A percentile compares a stretch with the other conserved stretches of the same genome.
Evolutionary conservation across 37 sponge, comb jelly and placozoan species (phyloP).

Genomic region (Chondrosia reniformis): DNA sequence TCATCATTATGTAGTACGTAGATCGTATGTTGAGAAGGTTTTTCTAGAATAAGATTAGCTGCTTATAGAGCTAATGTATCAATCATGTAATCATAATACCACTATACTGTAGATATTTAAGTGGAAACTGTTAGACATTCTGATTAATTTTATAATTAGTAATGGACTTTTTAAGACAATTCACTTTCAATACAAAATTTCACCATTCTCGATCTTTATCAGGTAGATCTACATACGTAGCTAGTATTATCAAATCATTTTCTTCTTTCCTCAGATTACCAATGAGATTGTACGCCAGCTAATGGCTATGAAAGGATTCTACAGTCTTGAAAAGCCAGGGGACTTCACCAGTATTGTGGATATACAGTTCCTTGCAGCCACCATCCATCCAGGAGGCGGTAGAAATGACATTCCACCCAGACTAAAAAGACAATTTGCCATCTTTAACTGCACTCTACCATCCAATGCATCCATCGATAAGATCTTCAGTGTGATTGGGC

Average conservation of each 20-base stretch:
- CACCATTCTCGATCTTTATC: no score
- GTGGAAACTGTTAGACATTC: no score
- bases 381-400: slow-evolving; percentile 99
- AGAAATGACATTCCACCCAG: slow-evolving; percentile 96
- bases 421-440: slow-evolving; percentile 92
- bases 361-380: slow-evolving; percentile 93
- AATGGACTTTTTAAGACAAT: no score
- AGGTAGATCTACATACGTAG: no score
- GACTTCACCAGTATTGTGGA: slow-evolving; percentile 97
- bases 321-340: slow-evolving; percentile 98
- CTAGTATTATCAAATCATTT: not conserved
- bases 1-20: no score
- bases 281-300: slow-evolving; percentile 97
- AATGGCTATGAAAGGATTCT: slow-evolving; percentile 97
- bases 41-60: no score
- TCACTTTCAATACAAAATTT: no score
- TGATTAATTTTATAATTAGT: no score
- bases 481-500: slow-evolving; percentile 91
- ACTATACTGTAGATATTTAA: no score
- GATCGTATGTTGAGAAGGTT: no score
- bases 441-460: slow-evolving; percentile 98
- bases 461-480: slow-evolving; percentile 98
- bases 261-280: slow-evolving; percentile 54
- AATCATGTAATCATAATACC: no score
- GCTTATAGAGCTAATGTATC: no score